Base-by-base conservation (phyloP, 2,113 vertebrate species). In the Podiceps cristatus region DNA sequence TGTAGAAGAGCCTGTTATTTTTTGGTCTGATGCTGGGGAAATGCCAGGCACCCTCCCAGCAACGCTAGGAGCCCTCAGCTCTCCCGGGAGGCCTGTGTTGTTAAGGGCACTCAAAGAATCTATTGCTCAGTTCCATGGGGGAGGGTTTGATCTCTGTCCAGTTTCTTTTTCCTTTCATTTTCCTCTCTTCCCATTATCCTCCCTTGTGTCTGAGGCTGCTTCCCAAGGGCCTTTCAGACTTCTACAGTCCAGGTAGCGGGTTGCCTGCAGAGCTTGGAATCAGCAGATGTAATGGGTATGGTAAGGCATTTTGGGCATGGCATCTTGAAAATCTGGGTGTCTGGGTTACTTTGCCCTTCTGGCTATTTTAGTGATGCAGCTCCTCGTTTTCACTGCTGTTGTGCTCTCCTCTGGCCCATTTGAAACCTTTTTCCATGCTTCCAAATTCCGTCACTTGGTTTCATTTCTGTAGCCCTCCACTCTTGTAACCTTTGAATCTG, bases 101-200 rank as follows among this genome's bases (percentile, higher is more conserved):
- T 95, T 88, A 92, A 83, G 73, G 60, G 35, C 68, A 55, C 74
- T 92, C 85, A 80, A n/a, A 71, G 63, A 88, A 76, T 88, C 71
- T 92, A 4, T 58, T 90, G 63, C 84, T 69, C 24, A 23, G 73
- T 80, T 90, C 75, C 45, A n/a, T 35, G 58, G 52, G 40, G 81
- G 56, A 96, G 64, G 63, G 58, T 77, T 89, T 95, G 91, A 77
- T 94, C 52, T 90, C 85, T 73, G 56, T 92, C 86, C 96, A 92
- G 73, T 76, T 96, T 68, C 64, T 92, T 97, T 94, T 97, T 86
- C 23, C 42, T 86, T 93, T 93, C 37, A 29, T 94, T 96, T 94
- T 95, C 40, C 23, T 87, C 35, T 95, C 49, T 93, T 94, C 47
- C 81, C 24, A 6, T 88, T 94, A 49, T 93, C 33, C 27, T 93